Evolutionary conservation across 2,888 invertebrate genomes (phyloP), one percentile per base, ranked within the genome.

Genomic region (Diploptera punctata): DNA sequence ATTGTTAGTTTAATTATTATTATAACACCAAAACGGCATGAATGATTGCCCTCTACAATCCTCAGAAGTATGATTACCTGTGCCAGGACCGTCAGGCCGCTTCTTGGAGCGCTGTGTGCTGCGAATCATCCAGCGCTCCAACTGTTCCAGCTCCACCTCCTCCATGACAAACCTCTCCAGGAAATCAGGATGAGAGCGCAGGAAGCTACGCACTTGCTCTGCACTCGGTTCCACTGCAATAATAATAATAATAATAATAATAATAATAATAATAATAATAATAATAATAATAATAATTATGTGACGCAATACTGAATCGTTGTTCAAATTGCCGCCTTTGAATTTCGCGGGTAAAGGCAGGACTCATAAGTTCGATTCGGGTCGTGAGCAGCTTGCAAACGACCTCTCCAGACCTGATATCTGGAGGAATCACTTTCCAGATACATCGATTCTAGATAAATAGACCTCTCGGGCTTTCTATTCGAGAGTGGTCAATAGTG

Each of bases 121-220:
- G 62, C 87, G 84, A 24, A 86, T 85, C 76, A 90, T 85, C 91
- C 92, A 92, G 70, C 87, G 83, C 80, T 91, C 90, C 68, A 93
- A 78, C 67, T 87, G 86, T 73, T 90, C 89, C 70, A 87, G 79
- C 65, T 89, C 87, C 18, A 92, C 86, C 73, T 88, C 86, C 24
- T 89, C 86, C 78, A 87, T 82, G 9, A 93, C 85, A 79, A 88
- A 91, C 1, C 85, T 82, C 76, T 92, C 91, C 76, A 93, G 82
- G 78, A 90, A 90, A 10, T 88, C 88, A 1, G 87, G 88, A 81
- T 92, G 88, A 0, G 86, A 84, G 62, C 86, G 84, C 62, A 93
- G 83, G 79, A 85, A 90, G 2, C 83, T 81, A 1, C 84, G 81
- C 9, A 88, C 85, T 76, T 85, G 84, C 38, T 83, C 83, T 44